These are phyloP conservation scores for Gracilinanus agilis DNA, from an alignment of 2,113 vertebrate genomes.

Conservation along the genomic window DNA sequence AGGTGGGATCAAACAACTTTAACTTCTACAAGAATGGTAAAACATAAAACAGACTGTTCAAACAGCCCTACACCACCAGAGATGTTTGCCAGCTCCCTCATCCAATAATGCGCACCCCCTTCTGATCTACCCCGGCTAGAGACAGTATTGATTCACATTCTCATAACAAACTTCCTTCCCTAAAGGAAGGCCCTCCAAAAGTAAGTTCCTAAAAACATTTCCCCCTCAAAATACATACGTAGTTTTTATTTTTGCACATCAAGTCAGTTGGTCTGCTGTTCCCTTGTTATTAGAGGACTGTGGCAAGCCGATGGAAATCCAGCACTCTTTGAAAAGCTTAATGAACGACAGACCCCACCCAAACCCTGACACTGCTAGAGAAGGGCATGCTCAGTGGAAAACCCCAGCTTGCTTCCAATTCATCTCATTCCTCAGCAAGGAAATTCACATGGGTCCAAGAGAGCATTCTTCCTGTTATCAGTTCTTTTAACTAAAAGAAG, in stretches of 20 bases:
- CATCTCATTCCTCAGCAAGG: conserved; percentile 80
- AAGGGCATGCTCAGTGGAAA: conserved; percentile 79
- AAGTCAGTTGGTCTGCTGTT: conserved; percentile 38
- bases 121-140: conserved; percentile 16
- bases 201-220: conserved; percentile 33
- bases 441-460: conserved; percentile 75
- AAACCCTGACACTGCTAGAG: conserved; percentile 75
- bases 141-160: neutral
- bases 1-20: conserved; percentile 49
- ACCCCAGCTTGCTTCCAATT: conserved; percentile 75
- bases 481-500: conserved; percentile 60
- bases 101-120: neutral
- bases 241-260: conserved; percentile 52
- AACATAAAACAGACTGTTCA: conserved; percentile 1
- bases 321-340: conserved; percentile 73
- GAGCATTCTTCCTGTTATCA: conserved; percentile 75
- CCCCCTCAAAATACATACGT: conserved; percentile 30
- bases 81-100: neutral
- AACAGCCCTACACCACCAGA: neutral
- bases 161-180: conserved; percentile 45
- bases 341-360: conserved; percentile 82
- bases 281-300: conserved; percentile 35
- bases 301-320: conserved; percentile 75
- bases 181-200: conserved; percentile 36
- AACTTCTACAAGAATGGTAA: conserved; percentile 1